Base-by-base conservation (phyloP, 2,888 invertebrate genomes). In the Drosophila mimica region DNA sequence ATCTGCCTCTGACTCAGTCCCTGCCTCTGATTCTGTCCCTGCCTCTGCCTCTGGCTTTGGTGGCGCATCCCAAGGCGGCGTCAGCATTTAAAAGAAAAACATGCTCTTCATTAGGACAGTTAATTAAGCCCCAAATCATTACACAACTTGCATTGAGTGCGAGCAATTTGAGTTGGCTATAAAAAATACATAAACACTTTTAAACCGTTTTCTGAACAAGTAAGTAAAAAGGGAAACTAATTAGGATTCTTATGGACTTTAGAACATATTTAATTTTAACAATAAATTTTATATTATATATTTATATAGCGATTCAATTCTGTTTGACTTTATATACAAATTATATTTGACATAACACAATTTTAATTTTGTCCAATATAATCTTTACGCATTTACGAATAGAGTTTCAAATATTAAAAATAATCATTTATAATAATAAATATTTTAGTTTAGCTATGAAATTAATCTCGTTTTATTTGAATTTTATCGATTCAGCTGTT, bases 81-180 rank as follows among this genome's bases (percentile, higher is more conserved):
- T 79, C 79, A 71, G 85, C 76, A 74, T 63, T 79, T 76, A 60
- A 69, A 72, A 52, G 30, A 54, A 73, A 74, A 79, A 80, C 81
- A 71, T 54, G 63, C 68, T 69, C 76, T 88, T 76, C 88, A 88
- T 79, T 88, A 79, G 71, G 68, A 67, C 82, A 90, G 89, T 88
- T 88, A 88, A 88, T 88, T 88, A 89, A 81, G 84, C 80, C 73
- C 63, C 63, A 81, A 83, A 83, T 83, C 84, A 86, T 83, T 83
- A 74, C 68, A 73, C 79, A 79, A 75, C 72, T 68, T 59, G 79
- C 79, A 71, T 79, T 76, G 79, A 76, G 72, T 79, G 76, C 73
- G 72, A 72, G 68, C 40, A 70, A 67, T 79, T 79, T 64, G 49
- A 48, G 48, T 51, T 9, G 43, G 4, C 48, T 36, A 13, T 17